phyloP scores from a whole-genome alignment of 2,888 invertebrate species.

The Ernsta delagoae region DNA sequence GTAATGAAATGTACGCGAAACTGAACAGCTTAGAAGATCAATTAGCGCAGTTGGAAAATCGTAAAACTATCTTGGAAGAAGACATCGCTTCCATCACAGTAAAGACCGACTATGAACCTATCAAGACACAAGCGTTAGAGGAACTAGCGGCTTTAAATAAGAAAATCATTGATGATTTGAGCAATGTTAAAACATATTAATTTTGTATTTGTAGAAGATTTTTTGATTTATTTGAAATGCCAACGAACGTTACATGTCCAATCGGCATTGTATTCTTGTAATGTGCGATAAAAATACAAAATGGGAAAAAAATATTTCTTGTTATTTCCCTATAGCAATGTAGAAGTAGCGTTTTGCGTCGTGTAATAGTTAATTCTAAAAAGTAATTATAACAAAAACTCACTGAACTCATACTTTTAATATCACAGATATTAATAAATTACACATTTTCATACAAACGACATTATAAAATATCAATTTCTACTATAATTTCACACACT shows the following conservation, averaged over 20 bases:
- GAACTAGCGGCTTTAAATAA: conserved; percentile 84
- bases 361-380: too few relatives aligned
- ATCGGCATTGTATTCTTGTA: too few relatives aligned
- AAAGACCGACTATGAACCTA: conserved; percentile 87
- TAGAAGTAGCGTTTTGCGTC: too few relatives aligned
- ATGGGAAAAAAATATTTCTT: too few relatives aligned
- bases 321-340: too few relatives aligned
- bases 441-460: not conserved
- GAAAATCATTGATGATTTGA: conserved; percentile 78
- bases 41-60: conserved; percentile 87
- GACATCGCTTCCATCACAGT: conserved; percentile 88
- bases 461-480: not conserved
- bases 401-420: conserved; percentile 32
- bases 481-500: not conserved
- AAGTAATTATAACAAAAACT: not conserved
- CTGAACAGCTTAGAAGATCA: conserved; percentile 89
- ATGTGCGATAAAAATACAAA: too few relatives aligned
- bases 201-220: not conserved
- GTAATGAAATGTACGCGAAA: conserved; percentile 89
- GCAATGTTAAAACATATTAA: conserved; percentile 65
- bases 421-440: conserved; percentile 47
- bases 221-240: too few relatives aligned
- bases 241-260: too few relatives aligned
- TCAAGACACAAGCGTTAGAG: conserved; percentile 85
- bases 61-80: conserved; percentile 87